Base-by-base conservation (phyloP, 2,888 invertebrate genomes). In the Drosophila neotestacea region DNA sequence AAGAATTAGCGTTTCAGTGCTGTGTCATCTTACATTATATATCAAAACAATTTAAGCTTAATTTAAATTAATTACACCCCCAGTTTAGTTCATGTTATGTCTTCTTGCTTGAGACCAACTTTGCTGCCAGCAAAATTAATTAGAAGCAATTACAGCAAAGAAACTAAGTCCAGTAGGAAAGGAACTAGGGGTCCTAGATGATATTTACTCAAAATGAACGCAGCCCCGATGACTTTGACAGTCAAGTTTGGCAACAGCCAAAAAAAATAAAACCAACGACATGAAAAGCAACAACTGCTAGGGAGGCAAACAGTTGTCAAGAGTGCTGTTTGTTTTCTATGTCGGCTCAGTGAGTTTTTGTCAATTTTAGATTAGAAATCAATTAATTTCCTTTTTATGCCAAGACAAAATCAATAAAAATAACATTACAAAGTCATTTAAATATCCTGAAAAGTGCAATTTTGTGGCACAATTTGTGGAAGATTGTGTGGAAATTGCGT, bases 31-130 rank as follows among this genome's bases (percentile, higher is more conserved):
- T 51, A 41, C 30, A 58, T 64, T 69, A 72, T 83, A 65, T 79
- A 73, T 74, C 74, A 77, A 78, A 86, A 71, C 76, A 86, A 73
- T 76, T 78, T 86, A 65, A 72, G 81, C 71, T 73, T 84, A 76
- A 86, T 83, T 81, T 70, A 86, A 83, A 86, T 86, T 84, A 83
- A 83, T 86, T 83, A 73, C 66, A 56, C 60, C 58, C 55, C 30
- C 54, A 54, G 62, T 61, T 60, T 50, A 38, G 56, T 62, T 30
- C 30, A 42, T 52, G 47, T 60, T 76, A 48, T 48, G 55, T 52
- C 59, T 68, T 36, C 71, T 60, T 72, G 60, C 46, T 38, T 47
- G 9, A 27, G 32, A 54, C 69, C 48, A 72, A 56, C 51, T 51
- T 51, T 13, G 63, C 73, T 55, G 48, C 50, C 28, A 42, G 59